Percentiles rank a stretch among this genome's conserved stretches.
Conservation (phyloP, 1,140 invertebrate genomes). For the Pomacea maculata region DNA sequence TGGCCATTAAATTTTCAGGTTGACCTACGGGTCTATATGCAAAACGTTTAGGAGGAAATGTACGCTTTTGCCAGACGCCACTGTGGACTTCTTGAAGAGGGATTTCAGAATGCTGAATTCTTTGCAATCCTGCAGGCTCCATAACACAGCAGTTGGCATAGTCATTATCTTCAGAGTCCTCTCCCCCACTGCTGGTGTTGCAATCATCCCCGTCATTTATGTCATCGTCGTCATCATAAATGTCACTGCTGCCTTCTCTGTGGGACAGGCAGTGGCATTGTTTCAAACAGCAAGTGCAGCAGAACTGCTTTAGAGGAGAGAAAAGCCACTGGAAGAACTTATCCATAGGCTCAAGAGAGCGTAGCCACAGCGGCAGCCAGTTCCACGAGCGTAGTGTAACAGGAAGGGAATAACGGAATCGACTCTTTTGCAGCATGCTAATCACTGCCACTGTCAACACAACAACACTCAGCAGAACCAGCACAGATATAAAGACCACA, state of each 20-base stretch:
- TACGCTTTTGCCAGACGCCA: too few relatives aligned
- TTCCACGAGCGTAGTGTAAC: conserved; percentile 65
- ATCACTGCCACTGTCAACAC: conserved; percentile 59
- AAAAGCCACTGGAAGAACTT: conserved; percentile 3
- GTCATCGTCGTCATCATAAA: too few relatives aligned
- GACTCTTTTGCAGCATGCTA: conserved; percentile 61
- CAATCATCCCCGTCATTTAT: conserved; percentile 1
- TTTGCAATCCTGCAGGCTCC: background rate
- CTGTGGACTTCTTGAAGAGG: too few relatives aligned
- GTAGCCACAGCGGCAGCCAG: conserved; percentile 67
- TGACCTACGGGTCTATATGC: too few relatives aligned
- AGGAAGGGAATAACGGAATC: conserved; percentile 61
- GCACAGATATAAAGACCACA: conserved; percentile 38
- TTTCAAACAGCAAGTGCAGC: conserved; percentile 16
- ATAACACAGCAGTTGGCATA: background rate
- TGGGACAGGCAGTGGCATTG: conserved; percentile 12
- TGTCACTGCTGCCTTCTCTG: too few relatives aligned
- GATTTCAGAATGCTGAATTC: conserved; percentile 15
- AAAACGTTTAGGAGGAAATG: too few relatives aligned
- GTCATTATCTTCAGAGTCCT: background rate
- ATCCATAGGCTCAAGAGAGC: conserved; percentile 64
- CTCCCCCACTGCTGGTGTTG: conserved; percentile 10
- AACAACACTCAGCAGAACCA: conserved; percentile 48
- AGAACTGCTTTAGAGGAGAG: background rate
- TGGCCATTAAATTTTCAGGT: too few relatives aligned